phyloP scores from a whole-genome alignment of 2,888 invertebrate genomes.

The Ophioninae sp. region DNA sequence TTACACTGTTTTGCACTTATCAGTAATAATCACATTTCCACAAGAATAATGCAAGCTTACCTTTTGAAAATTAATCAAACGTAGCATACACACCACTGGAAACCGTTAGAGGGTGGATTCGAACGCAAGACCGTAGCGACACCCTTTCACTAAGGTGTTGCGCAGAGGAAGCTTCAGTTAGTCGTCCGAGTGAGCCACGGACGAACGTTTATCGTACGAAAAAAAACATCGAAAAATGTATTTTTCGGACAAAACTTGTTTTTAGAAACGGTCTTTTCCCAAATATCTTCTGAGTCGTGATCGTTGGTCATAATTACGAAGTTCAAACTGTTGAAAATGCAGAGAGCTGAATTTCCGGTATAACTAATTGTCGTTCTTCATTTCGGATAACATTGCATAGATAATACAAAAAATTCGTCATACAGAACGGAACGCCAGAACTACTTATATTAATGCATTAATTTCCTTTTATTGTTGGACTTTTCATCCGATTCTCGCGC shows the following conservation, averaged over 20 bases:
- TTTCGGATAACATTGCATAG: neutral
- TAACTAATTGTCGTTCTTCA: neutral
- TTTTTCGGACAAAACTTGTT: too few relatives aligned
- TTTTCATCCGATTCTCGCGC: slow-evolving; percentile 52
- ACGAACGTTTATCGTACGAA: too few relatives aligned
- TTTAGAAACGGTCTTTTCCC: too few relatives aligned
- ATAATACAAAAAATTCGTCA: neutral
- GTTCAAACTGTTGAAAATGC: neutral
- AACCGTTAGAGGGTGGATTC: neutral
- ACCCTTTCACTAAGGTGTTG: too few relatives aligned
- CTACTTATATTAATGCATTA: slow-evolving; percentile 32
- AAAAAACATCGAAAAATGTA: too few relatives aligned
- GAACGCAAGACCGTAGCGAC: too few relatives aligned
- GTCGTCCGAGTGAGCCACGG: too few relatives aligned
- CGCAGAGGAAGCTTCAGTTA: too few relatives aligned
- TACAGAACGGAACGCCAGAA: neutral
- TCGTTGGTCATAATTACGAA: neutral
- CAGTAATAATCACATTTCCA: neutral
- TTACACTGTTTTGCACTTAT: neutral
- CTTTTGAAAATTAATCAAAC: neutral
- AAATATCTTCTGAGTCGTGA: neutral
- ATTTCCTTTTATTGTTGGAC: slow-evolving; percentile 39
- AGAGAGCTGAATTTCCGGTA: neutral
- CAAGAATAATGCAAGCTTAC: neutral
- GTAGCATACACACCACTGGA: neutral